phyloP scores from a whole-genome alignment of 2,888 invertebrate genomes.

The Calephelis perditalis region DNA sequence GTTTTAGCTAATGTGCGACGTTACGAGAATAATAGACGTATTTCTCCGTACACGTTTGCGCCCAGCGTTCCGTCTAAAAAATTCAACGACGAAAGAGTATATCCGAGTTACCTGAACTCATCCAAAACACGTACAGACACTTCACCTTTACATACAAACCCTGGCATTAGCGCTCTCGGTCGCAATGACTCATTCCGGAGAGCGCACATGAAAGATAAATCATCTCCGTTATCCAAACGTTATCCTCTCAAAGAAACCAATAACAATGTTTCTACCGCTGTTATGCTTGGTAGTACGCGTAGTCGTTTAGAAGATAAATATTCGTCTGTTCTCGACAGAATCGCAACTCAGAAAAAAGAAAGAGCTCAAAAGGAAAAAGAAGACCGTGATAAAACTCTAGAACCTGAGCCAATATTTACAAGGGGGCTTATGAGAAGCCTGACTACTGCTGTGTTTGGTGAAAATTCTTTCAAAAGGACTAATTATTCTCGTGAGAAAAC shows the following conservation, averaged over 20 bases:
- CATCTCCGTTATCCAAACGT: slow-evolving; percentile 63
- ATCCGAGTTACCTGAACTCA: slow-evolving; percentile 60
- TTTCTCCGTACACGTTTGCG: slow-evolving; percentile 60
- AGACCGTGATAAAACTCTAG: slow-evolving; percentile 84
- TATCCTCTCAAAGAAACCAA: slow-evolving; percentile 69
- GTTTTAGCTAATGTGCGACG: slow-evolving; percentile 58
- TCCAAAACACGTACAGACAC: slow-evolving; percentile 57
- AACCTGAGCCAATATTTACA: slow-evolving; percentile 74
- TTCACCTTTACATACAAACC: slow-evolving; percentile 61
- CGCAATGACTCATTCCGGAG: slow-evolving; percentile 72
- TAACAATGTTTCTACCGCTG: slow-evolving; percentile 61
- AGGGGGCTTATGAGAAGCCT: slow-evolving; percentile 82
- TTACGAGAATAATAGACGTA: slow-evolving; percentile 64
- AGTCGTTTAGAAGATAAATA: slow-evolving; percentile 88
- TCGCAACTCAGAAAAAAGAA: slow-evolving; percentile 79
- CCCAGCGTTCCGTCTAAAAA: slow-evolving; percentile 51
- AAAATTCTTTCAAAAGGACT: slow-evolving; percentile 75
- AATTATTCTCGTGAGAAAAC: slow-evolving; percentile 78
- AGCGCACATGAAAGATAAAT: slow-evolving; percentile 65
- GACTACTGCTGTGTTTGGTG: slow-evolving; percentile 84
- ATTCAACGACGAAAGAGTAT: slow-evolving; percentile 58
- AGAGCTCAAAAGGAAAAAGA: slow-evolving; percentile 68
- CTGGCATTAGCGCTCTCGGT: slow-evolving; percentile 55
- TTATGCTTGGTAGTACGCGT: slow-evolving; percentile 77
- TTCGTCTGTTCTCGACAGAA: slow-evolving; percentile 84